Evolutionary conservation across 2,113 vertebrate genomes (phyloP), one percentile per base, ranked within the genome.

Genomic region (Spizaetus ornatus): DNA sequence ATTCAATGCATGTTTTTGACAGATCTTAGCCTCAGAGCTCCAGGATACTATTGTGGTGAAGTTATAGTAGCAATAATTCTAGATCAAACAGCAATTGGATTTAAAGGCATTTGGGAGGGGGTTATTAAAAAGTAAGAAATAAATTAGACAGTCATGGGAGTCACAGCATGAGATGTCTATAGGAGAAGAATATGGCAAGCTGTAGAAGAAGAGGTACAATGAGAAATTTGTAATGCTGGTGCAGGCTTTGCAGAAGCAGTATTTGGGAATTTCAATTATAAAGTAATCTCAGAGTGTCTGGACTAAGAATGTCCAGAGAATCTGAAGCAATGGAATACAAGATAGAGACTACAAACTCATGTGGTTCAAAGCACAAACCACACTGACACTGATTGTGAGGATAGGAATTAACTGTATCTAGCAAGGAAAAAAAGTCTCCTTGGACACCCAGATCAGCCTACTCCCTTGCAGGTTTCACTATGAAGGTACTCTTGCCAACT

Each of bases 301-400:
- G 34, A 63, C 43, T 48, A 78, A 13, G 18, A 65, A 63, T 7
- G 14, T 17, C n/a, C 50, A 67, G 45, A 65, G 69, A 79, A 56
- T 40, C 8, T 47, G 76, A 63, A 61, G 8, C 10, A 65, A 70
- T 8, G 18, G 11, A 15, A 38, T 45, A 50, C 23, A 72, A 78
- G 47, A 67, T 12, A 88, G 21, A 73, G 13, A 17, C 3, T 55
- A 18, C 22, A 29, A 82, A n/a, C 19, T 58, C 21, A 7, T 5
- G 8, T 22, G 11, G 3, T 32, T 84, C 58, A 63, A 72, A 72
- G 43, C 23, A 58, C 3, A 29, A 88, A 55, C 6, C 32, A 48
- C 27, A 10, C 9, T 0, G 0, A 5, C 27, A 34, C 3, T 43
- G 53, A 55, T 3, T 69, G 25, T 22, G 25, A 48, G 48, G 40